A percentile compares a stretch with the other conserved stretches of the same genome.
Conservation (phyloP, 1,140 invertebrate genomes). For the Polypedilum vanderplanki region DNA sequence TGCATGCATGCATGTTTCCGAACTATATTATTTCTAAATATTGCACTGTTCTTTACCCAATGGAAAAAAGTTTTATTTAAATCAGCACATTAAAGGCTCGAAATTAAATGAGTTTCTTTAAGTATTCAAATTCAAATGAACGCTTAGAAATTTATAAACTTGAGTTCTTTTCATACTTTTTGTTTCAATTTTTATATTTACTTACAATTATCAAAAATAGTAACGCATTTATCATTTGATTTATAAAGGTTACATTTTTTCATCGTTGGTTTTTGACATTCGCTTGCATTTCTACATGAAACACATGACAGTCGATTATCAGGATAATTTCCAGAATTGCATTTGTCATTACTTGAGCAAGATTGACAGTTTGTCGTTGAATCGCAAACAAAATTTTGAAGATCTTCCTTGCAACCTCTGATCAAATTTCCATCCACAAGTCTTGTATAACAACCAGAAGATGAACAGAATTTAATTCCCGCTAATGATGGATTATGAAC, state of each 20-base stretch:
- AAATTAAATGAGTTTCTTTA: too few species aligned
- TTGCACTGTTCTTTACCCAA: too few species aligned
- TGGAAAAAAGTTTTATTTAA: too few species aligned
- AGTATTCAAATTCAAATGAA: too few species aligned
- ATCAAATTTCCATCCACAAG: neutral
- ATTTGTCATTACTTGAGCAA: neutral
- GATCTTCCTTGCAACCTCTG: neutral
- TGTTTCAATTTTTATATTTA: neutral
- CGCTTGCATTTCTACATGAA: neutral
- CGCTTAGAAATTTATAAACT: too few species aligned
- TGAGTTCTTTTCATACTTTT: too few species aligned
- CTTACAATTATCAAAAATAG: conserved; percentile 3
- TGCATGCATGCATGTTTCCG: too few species aligned
- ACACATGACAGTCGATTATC: neutral
- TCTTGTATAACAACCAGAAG: neutral
- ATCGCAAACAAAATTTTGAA: neutral
- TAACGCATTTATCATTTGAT: neutral
- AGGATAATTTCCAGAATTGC: neutral
- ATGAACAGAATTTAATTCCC: neutral
- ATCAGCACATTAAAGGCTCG: too few species aligned
- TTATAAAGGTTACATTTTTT: neutral
- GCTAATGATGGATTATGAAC: neutral
- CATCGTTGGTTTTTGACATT: neutral
- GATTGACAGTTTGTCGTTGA: neutral
- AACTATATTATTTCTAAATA: too few species aligned